A percentile compares a stretch with the other conserved stretches of the same genome.
phyloP scores from a whole-genome alignment of 2,113 vertebrate genomes.

The Eleginops maclovinus region DNA sequence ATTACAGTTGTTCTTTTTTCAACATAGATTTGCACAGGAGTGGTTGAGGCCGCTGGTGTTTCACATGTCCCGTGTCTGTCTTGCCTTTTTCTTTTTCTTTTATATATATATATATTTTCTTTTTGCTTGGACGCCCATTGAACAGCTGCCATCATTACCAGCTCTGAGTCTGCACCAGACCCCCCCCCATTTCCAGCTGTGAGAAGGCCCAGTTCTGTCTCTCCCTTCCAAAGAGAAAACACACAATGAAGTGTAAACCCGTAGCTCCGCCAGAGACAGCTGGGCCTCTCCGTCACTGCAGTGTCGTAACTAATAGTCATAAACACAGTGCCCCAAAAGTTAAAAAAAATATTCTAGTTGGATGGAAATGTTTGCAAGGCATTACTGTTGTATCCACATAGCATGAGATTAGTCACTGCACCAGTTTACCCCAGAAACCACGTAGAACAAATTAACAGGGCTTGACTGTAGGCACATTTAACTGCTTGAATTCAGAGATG shows the following conservation, averaged over 20 bases:
- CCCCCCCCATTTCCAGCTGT: slow-evolving; percentile 57
- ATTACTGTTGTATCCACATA: slow-evolving; percentile 82
- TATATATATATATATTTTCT: neutral
- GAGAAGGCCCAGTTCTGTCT: slow-evolving; percentile 71
- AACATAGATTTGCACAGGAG: slow-evolving; percentile 74
- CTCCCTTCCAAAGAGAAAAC: slow-evolving; percentile 70
- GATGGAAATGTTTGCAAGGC: slow-evolving; percentile 61
- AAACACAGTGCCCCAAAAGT: slow-evolving; percentile 27
- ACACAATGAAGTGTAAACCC: slow-evolving; percentile 54
- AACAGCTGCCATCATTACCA: slow-evolving; percentile 65
- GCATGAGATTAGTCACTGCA: slow-evolving; percentile 87
- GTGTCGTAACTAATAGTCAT: slow-evolving; percentile 27
- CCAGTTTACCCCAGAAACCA: slow-evolving; percentile 66
- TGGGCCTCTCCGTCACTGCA: slow-evolving; percentile 43
- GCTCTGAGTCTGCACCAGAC: slow-evolving; percentile 57
- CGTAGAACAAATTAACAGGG: slow-evolving; percentile 81
- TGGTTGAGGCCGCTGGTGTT: slow-evolving; percentile 59
- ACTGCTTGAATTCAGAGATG: slow-evolving; percentile 89
- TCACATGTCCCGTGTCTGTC: slow-evolving; percentile 53
- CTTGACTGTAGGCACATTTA: slow-evolving; percentile 82
- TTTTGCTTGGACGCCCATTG: slow-evolving; percentile 39
- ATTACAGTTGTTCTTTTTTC: slow-evolving; percentile 39
- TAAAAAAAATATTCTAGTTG: slow-evolving; percentile 16
- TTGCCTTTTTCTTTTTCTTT: slow-evolving; percentile 30
- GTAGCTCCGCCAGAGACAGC: slow-evolving; percentile 57